phyloP scores from a whole-genome alignment of 2,113 vertebrate genomes.

The Todiramphus chloris region DNA sequence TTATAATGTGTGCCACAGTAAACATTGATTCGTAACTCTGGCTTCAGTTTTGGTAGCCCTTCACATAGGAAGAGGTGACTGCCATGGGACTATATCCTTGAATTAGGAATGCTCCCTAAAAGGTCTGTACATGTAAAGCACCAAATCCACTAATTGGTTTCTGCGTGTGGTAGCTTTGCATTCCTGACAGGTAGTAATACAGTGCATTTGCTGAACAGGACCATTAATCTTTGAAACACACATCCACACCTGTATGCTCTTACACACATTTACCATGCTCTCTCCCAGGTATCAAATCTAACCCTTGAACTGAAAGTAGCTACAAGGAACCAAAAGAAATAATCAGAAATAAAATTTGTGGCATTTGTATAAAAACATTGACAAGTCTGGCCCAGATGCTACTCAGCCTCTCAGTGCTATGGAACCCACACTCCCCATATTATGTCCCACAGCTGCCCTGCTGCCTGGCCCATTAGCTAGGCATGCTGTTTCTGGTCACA shows the following conservation, averaged over 20 bases:
- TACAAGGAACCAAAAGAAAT: not conserved
- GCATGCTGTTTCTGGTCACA: not conserved
- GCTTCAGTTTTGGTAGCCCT: not conserved
- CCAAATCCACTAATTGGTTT: not conserved
- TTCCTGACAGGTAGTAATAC: not conserved
- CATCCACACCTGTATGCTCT: accelerated
- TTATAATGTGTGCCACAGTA: not conserved
- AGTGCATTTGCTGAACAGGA: not conserved
- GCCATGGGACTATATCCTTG: not conserved
- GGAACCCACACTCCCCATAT: not conserved
- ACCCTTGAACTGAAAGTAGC: not conserved
- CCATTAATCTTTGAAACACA: not conserved
- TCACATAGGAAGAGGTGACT: not conserved
- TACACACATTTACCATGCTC: not conserved
- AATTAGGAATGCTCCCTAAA: not conserved
- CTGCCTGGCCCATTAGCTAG: too few species aligned
- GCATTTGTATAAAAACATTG: not conserved
- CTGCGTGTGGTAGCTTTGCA: not conserved
- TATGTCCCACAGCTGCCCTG: not conserved
- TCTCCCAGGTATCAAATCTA: not conserved
- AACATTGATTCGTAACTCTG: not conserved
- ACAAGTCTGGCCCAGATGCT: not conserved
- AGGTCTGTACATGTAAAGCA: not conserved
- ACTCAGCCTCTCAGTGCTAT: not conserved
- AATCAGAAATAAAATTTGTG: not conserved